These are phyloP conservation scores for Dugesia japonica DNA, from an alignment of 2,888 invertebrate genomes.

Conservation along the genomic window DNA sequence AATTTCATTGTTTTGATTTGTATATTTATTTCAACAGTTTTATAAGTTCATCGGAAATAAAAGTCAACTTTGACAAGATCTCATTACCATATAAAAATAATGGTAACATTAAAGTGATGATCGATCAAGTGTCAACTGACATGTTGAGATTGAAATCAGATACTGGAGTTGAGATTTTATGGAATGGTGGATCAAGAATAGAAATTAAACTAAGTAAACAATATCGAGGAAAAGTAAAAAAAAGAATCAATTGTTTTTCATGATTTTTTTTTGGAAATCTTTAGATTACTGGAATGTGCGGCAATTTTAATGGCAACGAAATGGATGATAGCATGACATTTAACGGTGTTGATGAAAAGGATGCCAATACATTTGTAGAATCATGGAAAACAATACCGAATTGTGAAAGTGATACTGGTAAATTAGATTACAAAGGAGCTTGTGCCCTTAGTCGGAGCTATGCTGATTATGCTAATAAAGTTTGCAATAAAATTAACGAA, in stretches of 20 bases:
- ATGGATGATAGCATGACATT: conserved; percentile 36
- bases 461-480: conserved; percentile 21
- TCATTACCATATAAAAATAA: conserved; percentile 12
- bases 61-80: conserved; percentile 12
- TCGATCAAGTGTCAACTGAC: conserved; percentile 33
- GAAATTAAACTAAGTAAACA: conserved; percentile 35
- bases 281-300: conserved; percentile 36
- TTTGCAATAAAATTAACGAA: conserved; percentile 29
- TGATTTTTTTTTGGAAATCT: too few relatives aligned
- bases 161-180: conserved; percentile 36
- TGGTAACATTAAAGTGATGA: background rate
- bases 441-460: conserved; percentile 35
- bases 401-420: conserved; percentile 24
- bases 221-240: background rate
- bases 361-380: conserved; percentile 35
- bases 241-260: too few relatives aligned
- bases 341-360: conserved; percentile 36
- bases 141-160: conserved; percentile 31
- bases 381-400: conserved; percentile 36
- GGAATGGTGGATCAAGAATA: conserved; percentile 35
- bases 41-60: background rate
- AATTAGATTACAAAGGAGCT: conserved; percentile 31
- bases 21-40: background rate
- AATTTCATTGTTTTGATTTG: too few relatives aligned
- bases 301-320: conserved; percentile 36